These are phyloP conservation scores for Chlorops oryzae DNA, from an alignment of 1,140 invertebrate species.

Conservation along the genomic window DNA sequence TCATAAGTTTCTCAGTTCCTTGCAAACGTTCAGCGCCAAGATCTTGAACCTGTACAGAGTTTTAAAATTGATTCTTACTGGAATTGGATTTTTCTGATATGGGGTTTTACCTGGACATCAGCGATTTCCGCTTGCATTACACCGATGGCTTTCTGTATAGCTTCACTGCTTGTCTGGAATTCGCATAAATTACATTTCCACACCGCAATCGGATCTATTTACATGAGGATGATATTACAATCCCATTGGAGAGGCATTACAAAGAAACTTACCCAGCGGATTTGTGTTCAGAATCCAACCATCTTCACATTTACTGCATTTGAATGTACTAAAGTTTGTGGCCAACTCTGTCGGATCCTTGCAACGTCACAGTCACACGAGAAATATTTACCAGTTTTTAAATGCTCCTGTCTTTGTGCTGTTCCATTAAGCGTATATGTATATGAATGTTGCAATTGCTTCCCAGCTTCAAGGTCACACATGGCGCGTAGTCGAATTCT, in stretches of 20 bases:
- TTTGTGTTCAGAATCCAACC: slow-evolving; percentile 61
- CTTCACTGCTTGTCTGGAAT: slow-evolving; percentile 54
- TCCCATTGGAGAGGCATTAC: neutral
- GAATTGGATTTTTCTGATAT: no score
- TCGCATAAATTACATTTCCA: slow-evolving; percentile 72
- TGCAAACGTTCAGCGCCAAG: slow-evolving; percentile 40
- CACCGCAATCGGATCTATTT: slow-evolving; percentile 36
- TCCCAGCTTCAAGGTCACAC: slow-evolving; percentile 56
- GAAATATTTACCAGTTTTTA: slow-evolving; percentile 72
- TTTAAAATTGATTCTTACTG: no score
- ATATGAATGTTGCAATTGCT: slow-evolving; percentile 65
- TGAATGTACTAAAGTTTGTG: slow-evolving; percentile 68
- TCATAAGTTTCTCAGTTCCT: slow-evolving; percentile 52
- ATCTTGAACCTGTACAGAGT: slow-evolving; percentile 47
- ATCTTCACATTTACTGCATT: slow-evolving; percentile 67
- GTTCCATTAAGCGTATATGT: slow-evolving; percentile 73
- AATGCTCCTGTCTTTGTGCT: slow-evolving; percentile 59
- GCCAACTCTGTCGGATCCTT: slow-evolving; percentile 68
- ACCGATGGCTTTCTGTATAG: slow-evolving; percentile 53
- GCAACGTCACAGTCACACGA: slow-evolving; percentile 66
- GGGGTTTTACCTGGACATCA: slow-evolving; percentile 19
- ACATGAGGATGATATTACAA: neutral
- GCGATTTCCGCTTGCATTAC: slow-evolving; percentile 61
- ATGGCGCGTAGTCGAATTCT: slow-evolving; percentile 66
- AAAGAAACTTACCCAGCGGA: slow-evolving; percentile 55